A percentile compares a stretch with the other conserved stretches of the same genome.
phyloP scores from a whole-genome alignment of 2,888 invertebrate genomes.

The Rotaria magnacalcarata region DNA sequence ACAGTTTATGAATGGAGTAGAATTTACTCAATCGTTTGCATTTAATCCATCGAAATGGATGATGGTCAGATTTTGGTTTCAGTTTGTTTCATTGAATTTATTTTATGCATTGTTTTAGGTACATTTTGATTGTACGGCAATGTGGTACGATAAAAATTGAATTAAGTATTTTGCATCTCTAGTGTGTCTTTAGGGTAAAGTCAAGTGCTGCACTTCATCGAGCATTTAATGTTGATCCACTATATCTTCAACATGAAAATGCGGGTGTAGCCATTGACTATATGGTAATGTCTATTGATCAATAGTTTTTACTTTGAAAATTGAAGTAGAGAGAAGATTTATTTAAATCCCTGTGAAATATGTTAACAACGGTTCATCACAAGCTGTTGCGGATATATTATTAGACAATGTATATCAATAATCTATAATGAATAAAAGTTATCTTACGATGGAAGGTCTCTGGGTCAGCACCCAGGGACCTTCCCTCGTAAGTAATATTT shows the following conservation, averaged over 20 bases:
- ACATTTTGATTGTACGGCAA: slow-evolving; percentile 75
- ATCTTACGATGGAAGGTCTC: too few species aligned
- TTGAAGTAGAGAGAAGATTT: too few species aligned
- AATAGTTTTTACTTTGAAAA: background rate
- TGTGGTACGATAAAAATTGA: slow-evolving; percentile 61
- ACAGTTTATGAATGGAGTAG: slow-evolving; percentile 69
- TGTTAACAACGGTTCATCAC: too few species aligned
- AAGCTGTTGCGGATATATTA: too few species aligned
- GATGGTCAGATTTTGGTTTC: slow-evolving; percentile 69
- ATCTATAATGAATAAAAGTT: too few species aligned
- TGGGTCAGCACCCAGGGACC: too few species aligned
- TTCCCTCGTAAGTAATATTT: too few species aligned
- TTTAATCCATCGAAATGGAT: slow-evolving; percentile 98
- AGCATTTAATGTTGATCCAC: slow-evolving; percentile 93
- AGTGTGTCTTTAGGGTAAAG: background rate
- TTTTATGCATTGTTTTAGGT: background rate
- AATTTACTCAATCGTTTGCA: slow-evolving; percentile 81
- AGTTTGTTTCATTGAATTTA: background rate
- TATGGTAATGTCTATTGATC: slow-evolving; percentile 53
- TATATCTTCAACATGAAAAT: slow-evolving; percentile 94
- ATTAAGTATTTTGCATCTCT: background rate
- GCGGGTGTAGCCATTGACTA: slow-evolving; percentile 73
- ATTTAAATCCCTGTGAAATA: too few species aligned
- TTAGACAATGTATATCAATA: too few species aligned
- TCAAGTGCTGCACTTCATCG: slow-evolving; percentile 85